Evolutionary conservation across 2,888 invertebrate genomes (phyloP), one percentile per base, ranked within the genome.

Genomic region (Schizaphis graminum): DNA sequence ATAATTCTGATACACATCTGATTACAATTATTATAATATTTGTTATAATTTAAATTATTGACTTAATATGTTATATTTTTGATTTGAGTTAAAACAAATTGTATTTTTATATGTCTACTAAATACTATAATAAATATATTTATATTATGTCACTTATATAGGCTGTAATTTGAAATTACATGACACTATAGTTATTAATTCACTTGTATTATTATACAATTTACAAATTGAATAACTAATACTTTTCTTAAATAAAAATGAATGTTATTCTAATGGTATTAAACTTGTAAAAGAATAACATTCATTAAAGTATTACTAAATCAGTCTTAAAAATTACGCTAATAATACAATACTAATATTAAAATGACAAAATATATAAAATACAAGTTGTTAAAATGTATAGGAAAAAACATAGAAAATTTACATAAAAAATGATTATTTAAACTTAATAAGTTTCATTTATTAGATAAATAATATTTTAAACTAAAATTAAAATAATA

Each of bases 401-500:
- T 0, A 41, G 21, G 67, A 35, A 5, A 77, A 77, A 77, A 77
- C 7, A 77, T 35, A 21, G 21, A 77, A 35, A 77, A 77, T 35
- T 7, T 77, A 77, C 21, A 77, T 21, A 7, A 77, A 21, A 77
- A 77, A 77, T 21, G 35, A 41, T 77, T 77, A 77, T 77, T 77
- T 77, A 21, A 77, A 77, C 35, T 87, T 28, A 47, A 7, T 26
- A 47, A 44, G 26, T 87, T 87, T 47, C 16, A 87, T 87, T 47
- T 47, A 87, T 87, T 87, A 47, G 3, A 44, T 87, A 87, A 47
- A 87, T 49, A 87, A 87, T 87, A 47, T 87, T n/a, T 87, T 47
- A 28, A 87, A 28, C 44, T 28, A 44, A 87, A 47, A 44, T n/a
- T 47, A 86, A 47, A 35, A 35, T 77, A 35, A 77, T 35, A 77